Evolutionary conservation across 2,113 vertebrate genomes (phyloP).

Genomic region (Chitala chitala): DNA sequence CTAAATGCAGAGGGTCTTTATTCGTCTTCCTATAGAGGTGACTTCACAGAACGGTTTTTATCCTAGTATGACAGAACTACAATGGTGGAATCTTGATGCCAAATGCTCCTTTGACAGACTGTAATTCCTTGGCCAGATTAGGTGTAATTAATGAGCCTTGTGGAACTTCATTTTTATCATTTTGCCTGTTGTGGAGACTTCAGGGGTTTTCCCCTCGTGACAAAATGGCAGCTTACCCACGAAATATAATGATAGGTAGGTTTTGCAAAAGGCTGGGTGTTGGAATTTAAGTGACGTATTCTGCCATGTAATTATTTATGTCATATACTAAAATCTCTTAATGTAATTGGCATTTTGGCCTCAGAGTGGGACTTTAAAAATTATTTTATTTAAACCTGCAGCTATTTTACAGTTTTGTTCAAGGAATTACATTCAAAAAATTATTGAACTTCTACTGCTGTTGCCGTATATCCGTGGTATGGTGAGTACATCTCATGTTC

Average conservation of each 20-base stretch:
- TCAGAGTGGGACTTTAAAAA: not conserved
- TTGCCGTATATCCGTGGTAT: too few species aligned
- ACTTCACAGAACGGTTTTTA: too few species aligned
- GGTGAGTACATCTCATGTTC: too few species aligned
- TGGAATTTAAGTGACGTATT: not conserved
- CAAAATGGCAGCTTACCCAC: not conserved
- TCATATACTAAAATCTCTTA: too few species aligned
- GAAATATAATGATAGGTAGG: not conserved
- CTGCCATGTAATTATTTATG: not conserved
- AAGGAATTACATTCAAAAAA: too few species aligned
- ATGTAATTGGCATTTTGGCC: not conserved
- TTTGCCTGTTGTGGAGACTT: not conserved
- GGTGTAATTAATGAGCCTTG: not conserved
- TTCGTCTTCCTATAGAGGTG: too few species aligned
- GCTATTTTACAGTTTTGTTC: not conserved
- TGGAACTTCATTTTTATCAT: not conserved
- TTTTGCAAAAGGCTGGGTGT: not conserved
- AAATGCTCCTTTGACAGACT: not conserved
- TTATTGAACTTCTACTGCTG: too few species aligned
- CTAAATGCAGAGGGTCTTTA: not conserved
- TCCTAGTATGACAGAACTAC: slow-evolving; percentile 14
- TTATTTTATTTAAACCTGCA: not conserved
- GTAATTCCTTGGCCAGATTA: not conserved
- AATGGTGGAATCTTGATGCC: not conserved
- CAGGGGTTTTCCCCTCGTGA: not conserved